phyloP scores from a whole-genome alignment of 2,888 invertebrate species.

The Caenorhabditis sp. region DNA sequence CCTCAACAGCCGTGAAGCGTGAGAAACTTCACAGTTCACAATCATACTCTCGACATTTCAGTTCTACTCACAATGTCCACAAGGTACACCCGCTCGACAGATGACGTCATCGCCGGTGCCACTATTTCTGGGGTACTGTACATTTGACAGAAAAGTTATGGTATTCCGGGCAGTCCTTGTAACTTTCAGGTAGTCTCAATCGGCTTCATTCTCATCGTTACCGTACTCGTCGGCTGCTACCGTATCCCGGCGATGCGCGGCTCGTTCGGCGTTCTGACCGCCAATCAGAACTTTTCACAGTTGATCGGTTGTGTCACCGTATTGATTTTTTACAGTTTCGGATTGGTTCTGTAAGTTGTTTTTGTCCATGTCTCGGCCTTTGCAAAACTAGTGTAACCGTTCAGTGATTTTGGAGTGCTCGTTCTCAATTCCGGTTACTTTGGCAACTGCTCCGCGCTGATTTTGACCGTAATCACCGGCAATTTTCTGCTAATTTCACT shows the following conservation, averaged over 20 bases:
- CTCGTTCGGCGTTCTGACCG: conserved; percentile 12
- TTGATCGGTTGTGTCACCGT: neutral
- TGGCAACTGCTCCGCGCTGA: conserved; percentile 9
- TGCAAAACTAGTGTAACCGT: too few relatives aligned
- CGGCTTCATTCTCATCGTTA: conserved; percentile 10
- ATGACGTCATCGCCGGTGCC: conserved; percentile 4
- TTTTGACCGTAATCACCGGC: conserved; percentile 7
- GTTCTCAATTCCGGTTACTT: conserved; percentile 5
- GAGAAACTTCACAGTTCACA: neutral
- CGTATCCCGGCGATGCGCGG: conserved; percentile 21
- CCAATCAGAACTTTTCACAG: conserved; percentile 26
- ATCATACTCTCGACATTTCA: neutral
- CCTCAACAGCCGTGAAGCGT: neutral
- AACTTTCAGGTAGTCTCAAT: conserved; percentile 12
- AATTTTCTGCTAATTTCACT: conserved; percentile 9
- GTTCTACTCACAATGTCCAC: neutral
- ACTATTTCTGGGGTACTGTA: neutral
- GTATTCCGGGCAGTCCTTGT: too few relatives aligned
- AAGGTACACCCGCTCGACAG: neutral
- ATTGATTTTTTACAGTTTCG: conserved; percentile 6
- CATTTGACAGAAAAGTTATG: too few relatives aligned
- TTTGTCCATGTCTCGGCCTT: neutral
- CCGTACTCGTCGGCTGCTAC: conserved; percentile 22
- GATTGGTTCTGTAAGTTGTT: conserved; percentile 6
- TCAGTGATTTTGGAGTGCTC: neutral